Evolutionary conservation across 2,888 invertebrate genomes (phyloP), one percentile per base, ranked within the genome.

Genomic region (Parascotia fuliginaria): DNA sequence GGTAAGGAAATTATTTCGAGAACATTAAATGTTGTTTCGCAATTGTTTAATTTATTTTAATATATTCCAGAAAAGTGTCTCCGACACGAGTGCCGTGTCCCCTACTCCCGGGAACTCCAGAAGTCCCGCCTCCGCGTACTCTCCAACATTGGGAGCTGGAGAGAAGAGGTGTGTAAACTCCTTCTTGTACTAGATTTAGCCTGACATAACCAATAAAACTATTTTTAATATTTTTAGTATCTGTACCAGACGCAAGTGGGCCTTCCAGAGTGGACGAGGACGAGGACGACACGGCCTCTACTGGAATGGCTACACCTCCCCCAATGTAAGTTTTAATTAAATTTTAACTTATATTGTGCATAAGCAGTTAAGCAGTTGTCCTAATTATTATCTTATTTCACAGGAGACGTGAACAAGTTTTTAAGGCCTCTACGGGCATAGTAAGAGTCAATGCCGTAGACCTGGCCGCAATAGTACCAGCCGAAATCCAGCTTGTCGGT

Each of bases 391-490:
- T 38, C 1, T 32, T 22, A 32, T 41, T 32, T 19, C 11, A 31
- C 31, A 41, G 40, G 19, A 12, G 12, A 22, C 19, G 12, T 2
- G n/a, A n/a, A n/a, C n/a, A n/a, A n/a, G 31, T 41, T 11, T 41
- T 41, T 31, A 32, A 31, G 1, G 19, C 40, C 1, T 41, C 40
- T 3, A 41, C 40, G 32, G 40, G 40, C 6, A 12, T 41, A 41
- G 6, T 14, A 14, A 9, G 7, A 9, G 22, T 13, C 11, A 14
- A 13, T 2, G 14, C 9, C 13, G 13, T 31, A 22, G 41, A 15
- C 14, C 2, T 7, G 9, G 12, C 9, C 19, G 9, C 6, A 1
- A 6, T 32, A 9, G 5, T 41, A 4, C 32, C 32, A n/a, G 16
- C 40, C 0, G 12, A 14, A 12, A 41, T 41, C 9, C 31, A 40